Percentiles rank a stretch among this genome's conserved stretches.
Conservation (phyloP, 2,888 invertebrate genomes). For the Eilema sororculum region DNA sequence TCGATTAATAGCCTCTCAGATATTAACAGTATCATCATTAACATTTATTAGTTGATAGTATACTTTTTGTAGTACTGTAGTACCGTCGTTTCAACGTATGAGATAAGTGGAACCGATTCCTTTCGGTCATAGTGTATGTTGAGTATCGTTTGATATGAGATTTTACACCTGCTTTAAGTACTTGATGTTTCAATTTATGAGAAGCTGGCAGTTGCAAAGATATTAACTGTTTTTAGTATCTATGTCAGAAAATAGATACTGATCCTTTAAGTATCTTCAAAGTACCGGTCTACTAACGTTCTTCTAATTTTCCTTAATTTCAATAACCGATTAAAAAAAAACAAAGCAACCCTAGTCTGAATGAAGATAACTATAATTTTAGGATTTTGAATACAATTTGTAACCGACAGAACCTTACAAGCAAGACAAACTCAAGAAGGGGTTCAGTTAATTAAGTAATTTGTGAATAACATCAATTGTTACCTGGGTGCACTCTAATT, state of each 20-base stretch:
- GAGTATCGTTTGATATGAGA: not conserved
- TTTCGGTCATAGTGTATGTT: not conserved
- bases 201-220: slow-evolving; percentile 2
- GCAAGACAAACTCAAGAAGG: not conserved
- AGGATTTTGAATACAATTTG: no score
- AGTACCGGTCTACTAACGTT: no score
- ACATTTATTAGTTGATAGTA: slow-evolving; percentile 26
- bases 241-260: no score
- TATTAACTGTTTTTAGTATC: no score
- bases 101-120: slow-evolving; percentile 6
- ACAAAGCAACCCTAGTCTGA: no score
- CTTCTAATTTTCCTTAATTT: no score
- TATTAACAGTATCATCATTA: slow-evolving; percentile 29
- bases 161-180: not conserved
- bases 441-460: not conserved
- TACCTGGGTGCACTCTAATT: slow-evolving; percentile 36
- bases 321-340: no score
- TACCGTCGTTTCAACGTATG: slow-evolving; percentile 1
- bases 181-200: not conserved
- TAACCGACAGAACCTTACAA: no score
- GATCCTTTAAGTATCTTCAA: no score
- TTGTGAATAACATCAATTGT: not conserved
- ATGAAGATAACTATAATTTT: no score
- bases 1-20: slow-evolving; percentile 25
- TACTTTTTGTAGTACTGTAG: slow-evolving; percentile 11